Evolutionary conservation across 2,113 vertebrate species (phyloP).

Genomic region (Oriolus oriolus): DNA sequence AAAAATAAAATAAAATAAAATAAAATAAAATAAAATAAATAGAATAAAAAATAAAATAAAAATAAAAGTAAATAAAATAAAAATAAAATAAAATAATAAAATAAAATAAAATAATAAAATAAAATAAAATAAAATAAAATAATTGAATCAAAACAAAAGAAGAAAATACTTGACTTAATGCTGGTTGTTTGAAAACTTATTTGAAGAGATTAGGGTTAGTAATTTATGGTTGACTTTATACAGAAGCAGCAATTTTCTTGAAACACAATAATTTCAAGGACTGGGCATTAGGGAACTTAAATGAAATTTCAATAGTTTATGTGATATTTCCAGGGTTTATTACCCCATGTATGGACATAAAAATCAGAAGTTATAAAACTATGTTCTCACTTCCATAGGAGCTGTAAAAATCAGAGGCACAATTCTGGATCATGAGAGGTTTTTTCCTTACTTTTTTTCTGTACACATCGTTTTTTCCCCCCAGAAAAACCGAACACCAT

Average conservation of each 20-base stretch:
- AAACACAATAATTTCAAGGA: neutral
- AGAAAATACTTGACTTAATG: neutral
- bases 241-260: neutral
- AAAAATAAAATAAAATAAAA: neutral
- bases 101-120: neutral
- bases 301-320: neutral
- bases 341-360: neutral
- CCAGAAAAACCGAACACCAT: neutral
- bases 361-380: neutral
- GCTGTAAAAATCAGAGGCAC: neutral
- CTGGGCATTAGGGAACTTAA: neutral
- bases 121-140: neutral
- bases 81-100: neutral
- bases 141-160: neutral
- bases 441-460: neutral
- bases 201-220: neutral
- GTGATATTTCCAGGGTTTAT: neutral
- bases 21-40: neutral
- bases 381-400: neutral
- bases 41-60: neutral
- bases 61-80: neutral
- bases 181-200: neutral
- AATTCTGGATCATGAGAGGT: fast-evolving
- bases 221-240: neutral
- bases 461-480: fast-evolving